These are phyloP conservation scores for Salarias fasciatus DNA, from an alignment of 2,797 vertebrate genomes.

Conservation along the genomic window DNA sequence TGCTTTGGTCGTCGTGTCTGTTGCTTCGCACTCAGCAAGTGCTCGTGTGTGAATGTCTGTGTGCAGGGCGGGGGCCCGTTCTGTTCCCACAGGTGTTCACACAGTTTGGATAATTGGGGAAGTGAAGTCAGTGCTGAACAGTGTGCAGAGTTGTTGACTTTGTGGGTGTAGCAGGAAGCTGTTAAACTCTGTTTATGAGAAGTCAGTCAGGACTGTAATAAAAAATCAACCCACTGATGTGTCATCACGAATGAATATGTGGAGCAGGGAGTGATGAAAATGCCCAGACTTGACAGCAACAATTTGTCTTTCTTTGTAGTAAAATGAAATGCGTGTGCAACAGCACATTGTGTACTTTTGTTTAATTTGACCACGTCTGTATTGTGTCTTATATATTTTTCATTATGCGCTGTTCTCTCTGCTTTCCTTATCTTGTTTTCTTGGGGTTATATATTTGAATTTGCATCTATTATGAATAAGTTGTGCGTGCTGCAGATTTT, in stretches of 20 bases:
- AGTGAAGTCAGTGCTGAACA: too few species aligned
- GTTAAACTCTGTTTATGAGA: conserved; percentile 7
- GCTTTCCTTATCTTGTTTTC: conserved; percentile 13
- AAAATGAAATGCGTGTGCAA: not conserved
- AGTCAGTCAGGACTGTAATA: conserved; percentile 14
- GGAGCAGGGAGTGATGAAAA: conserved; percentile 6
- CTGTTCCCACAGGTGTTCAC: not conserved
- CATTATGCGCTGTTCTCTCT: not conserved
- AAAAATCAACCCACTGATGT: conserved; percentile 32
- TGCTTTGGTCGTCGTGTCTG: conserved; percentile 35
- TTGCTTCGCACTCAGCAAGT: not conserved
- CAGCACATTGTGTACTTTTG: not conserved
- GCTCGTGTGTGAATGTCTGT: too few species aligned
- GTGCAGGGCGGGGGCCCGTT: not conserved
- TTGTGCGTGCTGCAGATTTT: conserved; percentile 31
- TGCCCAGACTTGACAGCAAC: conserved; percentile 2
- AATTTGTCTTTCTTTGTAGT: conserved; percentile 8
- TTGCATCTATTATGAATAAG: conserved; percentile 40
- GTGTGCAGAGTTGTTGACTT: conserved; percentile 6
- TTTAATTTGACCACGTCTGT: not conserved
- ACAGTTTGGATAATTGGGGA: too few species aligned
- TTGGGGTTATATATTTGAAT: conserved; percentile 25
- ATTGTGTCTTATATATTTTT: not conserved
- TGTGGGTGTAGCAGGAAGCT: conserved; percentile 8
- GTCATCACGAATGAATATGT: conserved; percentile 13